Conservation (phyloP, 2,888 invertebrate species). For the Endomychus coccineus region DNA sequence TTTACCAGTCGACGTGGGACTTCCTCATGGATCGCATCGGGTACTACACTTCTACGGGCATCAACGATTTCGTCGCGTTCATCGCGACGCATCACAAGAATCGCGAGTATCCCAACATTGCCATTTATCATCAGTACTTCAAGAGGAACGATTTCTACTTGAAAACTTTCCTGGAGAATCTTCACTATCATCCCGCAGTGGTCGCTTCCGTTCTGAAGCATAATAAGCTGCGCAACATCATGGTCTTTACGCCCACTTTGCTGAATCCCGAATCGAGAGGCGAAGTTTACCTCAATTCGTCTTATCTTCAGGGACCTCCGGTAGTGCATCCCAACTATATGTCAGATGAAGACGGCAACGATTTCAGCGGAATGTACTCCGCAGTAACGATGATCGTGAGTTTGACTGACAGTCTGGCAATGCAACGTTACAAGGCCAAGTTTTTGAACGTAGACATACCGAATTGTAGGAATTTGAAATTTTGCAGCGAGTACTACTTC, state of each 20-base stretch:
- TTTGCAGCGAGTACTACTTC: constrained; percentile 47
- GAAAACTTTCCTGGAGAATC: constrained; percentile 12
- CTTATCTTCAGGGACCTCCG: constrained; percentile 40
- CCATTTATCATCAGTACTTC: constrained; percentile 22
- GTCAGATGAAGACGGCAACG: constrained; percentile 42
- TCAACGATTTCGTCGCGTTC: constrained; percentile 46
- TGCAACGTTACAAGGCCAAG: constrained; percentile 36
- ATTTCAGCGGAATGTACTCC: constrained; percentile 45
- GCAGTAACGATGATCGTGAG: constrained; percentile 43
- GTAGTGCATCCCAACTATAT: constrained; percentile 53
- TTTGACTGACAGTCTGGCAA: constrained; percentile 39
- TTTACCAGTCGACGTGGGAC: constrained; percentile 34
- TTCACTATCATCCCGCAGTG: constrained; percentile 22
- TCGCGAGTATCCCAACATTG: constrained; percentile 27
- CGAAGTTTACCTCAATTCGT: constrained; percentile 41
- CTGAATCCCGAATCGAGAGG: constrained; percentile 46
- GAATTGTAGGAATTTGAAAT: constrained; percentile 35
- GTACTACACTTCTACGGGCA: constrained; percentile 40
- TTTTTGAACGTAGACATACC: constrained; percentile 35
- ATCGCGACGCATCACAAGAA: constrained; percentile 41
- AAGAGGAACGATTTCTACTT: constrained; percentile 34
- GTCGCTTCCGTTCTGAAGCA: constrained; percentile 22
- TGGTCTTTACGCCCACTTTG: constrained; percentile 25
- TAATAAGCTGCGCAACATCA: constrained; percentile 20
- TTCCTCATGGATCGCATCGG: constrained; percentile 48